These are phyloP conservation scores for Zosterops pallidus DNA, from an alignment of 2,113 vertebrate genomes.

Conservation along the genomic window DNA sequence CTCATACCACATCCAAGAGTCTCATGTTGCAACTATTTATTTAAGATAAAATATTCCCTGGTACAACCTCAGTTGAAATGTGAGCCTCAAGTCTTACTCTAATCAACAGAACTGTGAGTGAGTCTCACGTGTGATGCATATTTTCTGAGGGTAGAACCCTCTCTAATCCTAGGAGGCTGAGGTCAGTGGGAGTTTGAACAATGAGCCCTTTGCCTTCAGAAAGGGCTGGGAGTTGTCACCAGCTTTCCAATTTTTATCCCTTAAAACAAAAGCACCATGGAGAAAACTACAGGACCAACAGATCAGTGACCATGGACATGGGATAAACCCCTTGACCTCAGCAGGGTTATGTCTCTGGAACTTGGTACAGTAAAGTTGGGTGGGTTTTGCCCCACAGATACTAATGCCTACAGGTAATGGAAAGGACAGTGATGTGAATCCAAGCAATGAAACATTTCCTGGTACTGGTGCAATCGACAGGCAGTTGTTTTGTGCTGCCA, in stretches of 20 bases:
- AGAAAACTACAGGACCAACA: neutral
- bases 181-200: constrained; percentile 11
- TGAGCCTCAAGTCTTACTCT: neutral
- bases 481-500: neutral
- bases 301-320: accelerated
- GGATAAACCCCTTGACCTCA: neutral
- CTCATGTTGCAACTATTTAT: neutral
- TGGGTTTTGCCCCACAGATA: neutral
- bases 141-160: neutral
- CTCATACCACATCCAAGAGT: neutral
- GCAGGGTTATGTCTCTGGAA: neutral
- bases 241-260: neutral
- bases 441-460: neutral
- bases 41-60: constrained; percentile 45
- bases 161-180: constrained; percentile 18
- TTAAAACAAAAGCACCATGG: neutral
- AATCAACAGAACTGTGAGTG: neutral
- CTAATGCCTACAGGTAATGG: neutral
- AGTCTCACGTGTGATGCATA: neutral
- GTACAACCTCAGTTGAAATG: neutral
- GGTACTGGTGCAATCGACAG: neutral
- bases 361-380: neutral
- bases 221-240: neutral
- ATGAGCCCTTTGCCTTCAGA: neutral
- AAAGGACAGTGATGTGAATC: neutral